Conservation (phyloP, 2,888 invertebrate genomes). For the Barypeithes pellucidus region DNA sequence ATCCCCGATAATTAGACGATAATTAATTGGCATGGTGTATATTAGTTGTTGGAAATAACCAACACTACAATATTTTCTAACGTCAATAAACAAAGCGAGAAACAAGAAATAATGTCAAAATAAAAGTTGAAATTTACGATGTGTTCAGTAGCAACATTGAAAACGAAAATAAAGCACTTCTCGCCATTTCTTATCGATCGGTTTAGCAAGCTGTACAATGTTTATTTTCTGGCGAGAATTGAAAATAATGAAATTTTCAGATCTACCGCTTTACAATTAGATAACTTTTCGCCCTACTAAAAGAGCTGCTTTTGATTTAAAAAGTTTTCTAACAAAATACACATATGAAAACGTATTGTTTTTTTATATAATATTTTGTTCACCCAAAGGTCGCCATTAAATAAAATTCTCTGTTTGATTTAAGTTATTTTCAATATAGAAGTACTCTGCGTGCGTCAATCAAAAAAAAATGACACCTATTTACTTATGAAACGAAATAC, state of each 20-base stretch:
- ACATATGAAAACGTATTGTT: background rate
- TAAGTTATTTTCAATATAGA: too few species aligned
- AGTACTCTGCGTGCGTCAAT: too few species aligned
- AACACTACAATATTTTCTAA: too few species aligned
- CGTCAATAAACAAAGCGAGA: background rate
- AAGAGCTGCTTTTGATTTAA: background rate
- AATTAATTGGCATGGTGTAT: too few species aligned
- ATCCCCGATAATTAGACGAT: too few species aligned
- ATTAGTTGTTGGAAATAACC: too few species aligned
- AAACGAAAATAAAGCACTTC: conserved; percentile 17
- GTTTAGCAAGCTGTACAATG: background rate
- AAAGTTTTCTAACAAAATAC: background rate
- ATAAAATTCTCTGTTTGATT: too few species aligned
- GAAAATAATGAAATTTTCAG: conserved; percentile 17
- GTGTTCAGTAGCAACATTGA: conserved; percentile 10
- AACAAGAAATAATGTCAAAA: conserved; percentile 13
- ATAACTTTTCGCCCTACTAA: background rate
- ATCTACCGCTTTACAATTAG: conserved; percentile 8
- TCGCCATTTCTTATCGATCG: conserved; percentile 12
- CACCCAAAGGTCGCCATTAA: too few species aligned
- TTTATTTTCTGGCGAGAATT: conserved; percentile 11
- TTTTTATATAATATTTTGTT: too few species aligned
- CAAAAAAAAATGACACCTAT: too few species aligned
- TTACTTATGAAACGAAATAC: too few species aligned
- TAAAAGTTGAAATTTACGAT: conserved; percentile 12